phyloP scores from a whole-genome alignment of 2,797 vertebrate species.

The Myotis vivesi region DNA sequence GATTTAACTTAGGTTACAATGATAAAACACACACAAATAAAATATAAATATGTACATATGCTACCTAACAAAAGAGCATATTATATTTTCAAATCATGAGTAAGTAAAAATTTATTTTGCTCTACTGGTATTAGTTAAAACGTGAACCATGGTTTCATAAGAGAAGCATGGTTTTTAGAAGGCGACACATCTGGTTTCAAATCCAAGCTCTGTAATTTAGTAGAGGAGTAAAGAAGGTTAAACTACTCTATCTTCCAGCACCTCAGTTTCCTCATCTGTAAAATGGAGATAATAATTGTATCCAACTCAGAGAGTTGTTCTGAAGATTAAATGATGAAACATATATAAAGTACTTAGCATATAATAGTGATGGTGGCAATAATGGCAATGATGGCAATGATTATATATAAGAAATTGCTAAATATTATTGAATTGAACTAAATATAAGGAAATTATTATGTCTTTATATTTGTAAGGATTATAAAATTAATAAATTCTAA shows the following conservation, averaged over 20 bases:
- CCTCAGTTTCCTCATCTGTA: background rate
- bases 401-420: background rate
- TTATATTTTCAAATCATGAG: background rate
- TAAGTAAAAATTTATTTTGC: background rate
- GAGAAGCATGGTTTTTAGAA: background rate
- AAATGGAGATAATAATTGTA: background rate
- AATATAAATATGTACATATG: background rate
- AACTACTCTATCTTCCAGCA: background rate
- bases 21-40: background rate
- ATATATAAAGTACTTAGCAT: background rate
- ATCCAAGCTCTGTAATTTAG: background rate
- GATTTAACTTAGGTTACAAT: background rate
- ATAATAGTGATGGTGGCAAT: background rate
- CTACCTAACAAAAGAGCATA: background rate
- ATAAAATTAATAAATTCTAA: constrained; percentile 33
- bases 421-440: background rate
- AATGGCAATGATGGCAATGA: background rate
- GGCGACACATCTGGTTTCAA: background rate
- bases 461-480: constrained; percentile 14
- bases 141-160: background rate
- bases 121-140: background rate
- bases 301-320: background rate
- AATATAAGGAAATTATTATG: constrained; percentile 8
- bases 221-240: constrained; percentile 1
- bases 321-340: constrained; percentile 5